Percentiles rank a stretch among this genome's conserved stretches.
phyloP scores from a whole-genome alignment of 53 echinoderm and acorn worm genomes.

The Paelopatides confundens region DNA sequence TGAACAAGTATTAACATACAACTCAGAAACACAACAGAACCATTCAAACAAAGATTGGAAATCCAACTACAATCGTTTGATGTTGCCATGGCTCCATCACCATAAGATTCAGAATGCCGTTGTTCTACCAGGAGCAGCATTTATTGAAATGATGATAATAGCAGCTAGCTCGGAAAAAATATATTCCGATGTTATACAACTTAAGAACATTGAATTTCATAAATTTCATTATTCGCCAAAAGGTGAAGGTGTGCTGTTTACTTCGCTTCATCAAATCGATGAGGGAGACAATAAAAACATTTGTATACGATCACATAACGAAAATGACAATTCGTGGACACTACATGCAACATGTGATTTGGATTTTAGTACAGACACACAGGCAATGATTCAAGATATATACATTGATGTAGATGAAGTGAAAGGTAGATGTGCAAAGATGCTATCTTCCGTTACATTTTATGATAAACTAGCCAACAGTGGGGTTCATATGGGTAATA shows the following conservation, averaged over 20 bases:
- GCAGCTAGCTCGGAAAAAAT: conserved; percentile 26
- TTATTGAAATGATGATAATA: conserved; percentile 70
- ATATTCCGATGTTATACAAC: background rate
- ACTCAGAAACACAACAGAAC: conserved; percentile 30
- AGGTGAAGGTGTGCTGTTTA: conserved; percentile 41
- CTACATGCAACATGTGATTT: conserved; percentile 2
- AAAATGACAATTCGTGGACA: background rate
- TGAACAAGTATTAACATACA: conserved; percentile 1
- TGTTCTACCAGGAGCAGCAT: conserved; percentile 75
- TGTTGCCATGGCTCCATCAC: conserved; percentile 77
- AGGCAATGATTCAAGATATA: background rate
- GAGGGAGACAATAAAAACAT: background rate
- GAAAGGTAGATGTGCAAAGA: background rate
- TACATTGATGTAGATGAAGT: background rate
- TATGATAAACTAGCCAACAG: background rate
- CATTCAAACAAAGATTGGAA: conserved; percentile 70
- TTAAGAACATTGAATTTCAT: conserved; percentile 50
- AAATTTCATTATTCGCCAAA: conserved; percentile 73
- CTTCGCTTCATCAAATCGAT: conserved; percentile 17
- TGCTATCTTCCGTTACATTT: conserved; percentile 1
- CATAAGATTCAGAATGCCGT: conserved; percentile 69
- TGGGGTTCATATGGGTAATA: conserved; percentile 63
- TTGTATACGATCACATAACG: background rate
- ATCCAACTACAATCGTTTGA: conserved; percentile 26
- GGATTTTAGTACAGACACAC: background rate